These are phyloP conservation scores for Clarias gariepinus DNA, from an alignment of 2,113 vertebrate genomes.

Conservation along the genomic window DNA sequence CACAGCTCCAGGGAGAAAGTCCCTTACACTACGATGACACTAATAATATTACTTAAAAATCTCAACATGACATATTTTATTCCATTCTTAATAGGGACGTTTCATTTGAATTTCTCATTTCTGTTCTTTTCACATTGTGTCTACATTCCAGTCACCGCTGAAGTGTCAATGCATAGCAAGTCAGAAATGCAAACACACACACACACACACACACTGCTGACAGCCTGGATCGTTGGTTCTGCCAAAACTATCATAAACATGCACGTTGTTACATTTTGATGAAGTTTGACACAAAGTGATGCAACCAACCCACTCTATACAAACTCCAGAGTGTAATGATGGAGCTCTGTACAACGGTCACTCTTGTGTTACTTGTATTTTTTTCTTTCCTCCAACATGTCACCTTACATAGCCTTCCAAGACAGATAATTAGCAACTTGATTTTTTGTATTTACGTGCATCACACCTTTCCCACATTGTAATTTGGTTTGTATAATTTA, in stretches of 20 bases:
- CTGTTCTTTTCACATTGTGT: not conserved
- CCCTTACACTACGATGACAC: not conserved
- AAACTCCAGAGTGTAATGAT: not conserved
- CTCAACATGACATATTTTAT: not conserved
- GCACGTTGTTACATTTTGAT: conserved; percentile 27
- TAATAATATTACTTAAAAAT: too few species aligned
- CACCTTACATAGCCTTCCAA: not conserved
- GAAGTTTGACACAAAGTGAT: conserved; percentile 17
- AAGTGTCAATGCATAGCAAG: conserved; percentile 14
- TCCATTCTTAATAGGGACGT: not conserved
- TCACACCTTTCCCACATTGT: not conserved
- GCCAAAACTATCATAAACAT: conserved; percentile 33
- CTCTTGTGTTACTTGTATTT: not conserved
- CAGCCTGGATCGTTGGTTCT: conserved; percentile 35
- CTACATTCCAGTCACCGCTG: not conserved
- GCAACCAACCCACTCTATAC: conserved; percentile 7
- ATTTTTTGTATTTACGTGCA: not conserved
- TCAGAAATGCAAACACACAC: not conserved
- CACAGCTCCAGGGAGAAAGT: not conserved
- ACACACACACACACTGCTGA: conserved; percentile 17
- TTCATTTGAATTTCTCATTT: not conserved
- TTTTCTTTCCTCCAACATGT: not conserved
- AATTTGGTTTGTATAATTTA: not conserved
- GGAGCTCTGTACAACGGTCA: not conserved
- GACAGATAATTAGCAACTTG: not conserved